Evolutionary conservation across 2,888 invertebrate genomes (phyloP), one percentile per base, ranked within the genome.

Genomic region (Tipula vernalis): DNA sequence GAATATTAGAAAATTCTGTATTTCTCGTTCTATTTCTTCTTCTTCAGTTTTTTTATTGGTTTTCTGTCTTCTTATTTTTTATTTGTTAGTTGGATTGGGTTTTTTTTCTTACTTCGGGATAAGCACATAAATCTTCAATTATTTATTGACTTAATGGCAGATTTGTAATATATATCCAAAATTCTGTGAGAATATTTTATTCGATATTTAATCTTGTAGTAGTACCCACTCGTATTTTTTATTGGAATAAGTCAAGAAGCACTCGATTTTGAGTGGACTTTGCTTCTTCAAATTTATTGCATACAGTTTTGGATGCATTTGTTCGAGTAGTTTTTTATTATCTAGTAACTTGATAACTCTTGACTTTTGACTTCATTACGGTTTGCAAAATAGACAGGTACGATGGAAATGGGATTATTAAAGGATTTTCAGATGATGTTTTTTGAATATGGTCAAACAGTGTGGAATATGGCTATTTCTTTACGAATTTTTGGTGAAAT

Each of bases 71-170:
- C 71, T 18, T 71, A 71, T 28, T 71, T 71, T 71, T 71, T 71
- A 18, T 18, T 71, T 71, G 28, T 28, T 71, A 12, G 71, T 71
- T 28, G 71, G 10, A 71, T 71, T 71, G 8, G 71, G 4, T 28
- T 71, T 71, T 71, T 71, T 10, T 71, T 15, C 15, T 28, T 71
- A 71, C 71, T 3, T 71, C 28, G 28, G 71, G 71, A 71, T 71
- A 71, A 71, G 71, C 71, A 71, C 28, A 71, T 71, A 71, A 71
- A 71, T 71, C 71, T 71, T 71, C 71, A 71, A 71, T 71, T 71
- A 71, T 71, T 71, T 71, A 71, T 71, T 71, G 71, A 71, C 71
- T 71, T 71, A 71, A 71, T 71, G 71, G 71, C 71, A 71, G 71
- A 71, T 71, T 71, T 71, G 71, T 71, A 71, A 71, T 71, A 71